Percentiles rank a stretch among this genome's conserved stretches.
These are phyloP conservation scores for Rhagonycha fulva DNA, from an alignment of 2,888 invertebrate species.

Conservation along the genomic window DNA sequence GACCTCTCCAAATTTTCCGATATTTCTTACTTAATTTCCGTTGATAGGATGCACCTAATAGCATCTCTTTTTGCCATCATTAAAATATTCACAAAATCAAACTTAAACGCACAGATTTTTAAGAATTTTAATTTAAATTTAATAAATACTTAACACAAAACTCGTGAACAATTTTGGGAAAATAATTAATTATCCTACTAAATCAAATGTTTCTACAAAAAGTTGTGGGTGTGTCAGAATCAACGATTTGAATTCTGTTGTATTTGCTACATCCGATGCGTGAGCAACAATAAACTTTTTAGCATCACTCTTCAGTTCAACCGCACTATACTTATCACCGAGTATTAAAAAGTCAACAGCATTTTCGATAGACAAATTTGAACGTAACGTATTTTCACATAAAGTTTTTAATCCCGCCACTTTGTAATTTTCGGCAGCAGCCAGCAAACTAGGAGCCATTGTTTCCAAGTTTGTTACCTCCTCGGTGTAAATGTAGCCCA, in stretches of 20 bases:
- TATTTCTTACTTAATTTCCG: too few species aligned
- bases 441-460: conserved; percentile 97
- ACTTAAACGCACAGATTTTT: too few species aligned
- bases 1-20: too few species aligned
- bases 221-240: not conserved
- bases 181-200: not conserved
- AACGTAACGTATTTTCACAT: conserved; percentile 96
- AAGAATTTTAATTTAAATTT: too few species aligned
- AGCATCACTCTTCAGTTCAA: conserved; percentile 97
- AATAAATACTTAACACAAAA: too few species aligned
- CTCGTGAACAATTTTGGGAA: not conserved
- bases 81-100: too few species aligned
- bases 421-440: conserved; percentile 98
- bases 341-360: conserved; percentile 96
- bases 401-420: conserved; percentile 97
- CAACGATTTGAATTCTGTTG: not conserved
- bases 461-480: conserved; percentile 94
- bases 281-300: conserved; percentile 99
- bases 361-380: conserved; percentile 93
- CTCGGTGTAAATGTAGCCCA: conserved; percentile 98
- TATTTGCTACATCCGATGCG: conserved; percentile 56
- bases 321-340: conserved; percentile 97
- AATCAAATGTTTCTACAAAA: not conserved
- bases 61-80: too few species aligned
- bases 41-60: too few species aligned